Conservation (phyloP, 2,888 invertebrate species). For the Nephrotoma guestfalica region DNA sequence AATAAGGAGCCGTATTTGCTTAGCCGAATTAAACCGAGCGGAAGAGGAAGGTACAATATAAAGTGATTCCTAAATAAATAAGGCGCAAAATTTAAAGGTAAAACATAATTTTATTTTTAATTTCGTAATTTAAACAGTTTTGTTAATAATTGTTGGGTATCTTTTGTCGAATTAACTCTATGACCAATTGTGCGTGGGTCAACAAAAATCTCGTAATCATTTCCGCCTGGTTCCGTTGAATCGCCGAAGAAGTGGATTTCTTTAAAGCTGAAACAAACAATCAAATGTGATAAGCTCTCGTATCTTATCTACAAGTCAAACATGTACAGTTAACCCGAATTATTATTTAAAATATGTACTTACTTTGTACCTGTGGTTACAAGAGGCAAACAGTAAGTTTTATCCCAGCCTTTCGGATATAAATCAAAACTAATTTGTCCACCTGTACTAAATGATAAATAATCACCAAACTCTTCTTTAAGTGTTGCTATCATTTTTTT, state of each 20-base stretch:
- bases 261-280: conserved; percentile 37
- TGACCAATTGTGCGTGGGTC: conserved; percentile 78
- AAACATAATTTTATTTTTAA: neutral
- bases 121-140: conserved; percentile 29
- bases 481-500: conserved; percentile 69
- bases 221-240: conserved; percentile 83
- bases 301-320: no score
- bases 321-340: no score
- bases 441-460: conserved; percentile 79
- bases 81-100: no score
- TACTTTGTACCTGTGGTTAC: conserved; percentile 25
- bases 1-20: no score
- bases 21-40: no score
- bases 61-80: no score
- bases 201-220: conserved; percentile 87
- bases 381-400: conserved; percentile 78
- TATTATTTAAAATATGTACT: neutral
- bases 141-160: conserved; percentile 62
- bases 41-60: no score
- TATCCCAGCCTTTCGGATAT: conserved; percentile 94
- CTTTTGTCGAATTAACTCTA: conserved; percentile 67
- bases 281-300: neutral
- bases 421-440: conserved; percentile 98
- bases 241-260: conserved; percentile 97
- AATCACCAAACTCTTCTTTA: conserved; percentile 63